A percentile compares a stretch with the other conserved stretches of the same genome.
Evolutionary conservation across 1,140 invertebrate genomes (phyloP).

Genomic region (Drosophila bifasciata): DNA sequence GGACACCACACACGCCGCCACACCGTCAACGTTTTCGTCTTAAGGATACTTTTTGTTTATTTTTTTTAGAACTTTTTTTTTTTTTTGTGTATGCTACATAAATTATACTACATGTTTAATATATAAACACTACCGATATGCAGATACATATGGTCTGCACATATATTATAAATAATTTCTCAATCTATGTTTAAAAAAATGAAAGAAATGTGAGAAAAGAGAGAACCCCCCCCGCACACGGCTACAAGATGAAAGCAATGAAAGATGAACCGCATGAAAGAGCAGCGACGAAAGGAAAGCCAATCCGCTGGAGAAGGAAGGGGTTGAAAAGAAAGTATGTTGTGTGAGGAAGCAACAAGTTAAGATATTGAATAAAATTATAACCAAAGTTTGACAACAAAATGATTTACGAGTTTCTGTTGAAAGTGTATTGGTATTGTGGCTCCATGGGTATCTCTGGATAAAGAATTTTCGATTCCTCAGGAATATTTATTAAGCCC

Average conservation of each 20-base stretch:
- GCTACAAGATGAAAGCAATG: conserved; percentile 19
- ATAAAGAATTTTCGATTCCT: no score
- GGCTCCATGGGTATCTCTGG: no score
- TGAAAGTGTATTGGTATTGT: background rate
- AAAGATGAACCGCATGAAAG: conserved; percentile 12
- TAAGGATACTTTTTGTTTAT: conserved; percentile 70
- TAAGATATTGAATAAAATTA: conserved; percentile 80
- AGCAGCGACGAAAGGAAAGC: conserved; percentile 23
- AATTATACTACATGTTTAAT: conserved; percentile 79
- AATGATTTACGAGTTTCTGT: background rate
- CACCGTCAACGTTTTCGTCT: conserved; percentile 48
- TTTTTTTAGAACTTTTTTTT: conserved; percentile 68
- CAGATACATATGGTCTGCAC: conserved; percentile 17
- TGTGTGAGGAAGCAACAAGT: conserved; percentile 56
- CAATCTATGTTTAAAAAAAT: conserved; percentile 63
- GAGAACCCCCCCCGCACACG: background rate
- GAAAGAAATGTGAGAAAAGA: conserved; percentile 22
- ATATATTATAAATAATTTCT: conserved; percentile 72
- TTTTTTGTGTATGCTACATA: conserved; percentile 71
- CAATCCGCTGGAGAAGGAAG: conserved; percentile 36
- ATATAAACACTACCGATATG: conserved; percentile 46
- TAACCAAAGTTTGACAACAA: conserved; percentile 78
- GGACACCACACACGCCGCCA: conserved; percentile 21
- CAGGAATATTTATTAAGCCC: no score
- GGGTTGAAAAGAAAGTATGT: conserved; percentile 23